Conservation (phyloP, 1,140 invertebrate genomes). For the Leptopilina clavipes region DNA sequence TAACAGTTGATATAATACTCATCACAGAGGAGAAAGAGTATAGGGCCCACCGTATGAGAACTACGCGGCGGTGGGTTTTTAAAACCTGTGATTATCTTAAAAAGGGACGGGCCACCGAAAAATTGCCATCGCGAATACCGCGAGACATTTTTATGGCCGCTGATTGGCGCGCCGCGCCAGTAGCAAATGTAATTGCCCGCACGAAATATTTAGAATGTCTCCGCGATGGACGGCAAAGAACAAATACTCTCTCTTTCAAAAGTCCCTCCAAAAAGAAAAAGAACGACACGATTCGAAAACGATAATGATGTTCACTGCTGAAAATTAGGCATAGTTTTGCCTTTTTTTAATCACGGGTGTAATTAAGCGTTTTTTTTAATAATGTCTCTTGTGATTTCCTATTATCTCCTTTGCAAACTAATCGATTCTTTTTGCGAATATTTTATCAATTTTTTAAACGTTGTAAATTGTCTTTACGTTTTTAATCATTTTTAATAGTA, state of each 20-base stretch:
- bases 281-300: constrained; percentile 15
- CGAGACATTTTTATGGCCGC: constrained; percentile 65
- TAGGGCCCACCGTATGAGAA: constrained; percentile 48
- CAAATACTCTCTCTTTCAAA: constrained; percentile 23
- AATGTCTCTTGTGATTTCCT: constrained; percentile 20
- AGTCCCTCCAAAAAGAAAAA: constrained; percentile 4
- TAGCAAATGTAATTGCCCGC: constrained; percentile 63
- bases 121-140: constrained; percentile 66
- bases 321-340: constrained; percentile 34
- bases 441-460: too few relatives aligned
- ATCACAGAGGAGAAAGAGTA: neutral
- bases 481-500: neutral
- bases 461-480: too few relatives aligned
- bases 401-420: neutral
- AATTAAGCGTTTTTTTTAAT: too few relatives aligned
- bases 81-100: constrained; percentile 66
- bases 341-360: constrained; percentile 32
- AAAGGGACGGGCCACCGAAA: constrained; percentile 66
- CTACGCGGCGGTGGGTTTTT: constrained; percentile 38
- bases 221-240: constrained; percentile 46
- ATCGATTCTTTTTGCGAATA: neutral
- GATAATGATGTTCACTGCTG: constrained; percentile 36
- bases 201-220: constrained; percentile 61
- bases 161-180: constrained; percentile 59
- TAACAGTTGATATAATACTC: too few relatives aligned